These are phyloP conservation scores for Drosophila persimilis DNA, from an alignment of 1,140 invertebrate species.

Conservation along the genomic window DNA sequence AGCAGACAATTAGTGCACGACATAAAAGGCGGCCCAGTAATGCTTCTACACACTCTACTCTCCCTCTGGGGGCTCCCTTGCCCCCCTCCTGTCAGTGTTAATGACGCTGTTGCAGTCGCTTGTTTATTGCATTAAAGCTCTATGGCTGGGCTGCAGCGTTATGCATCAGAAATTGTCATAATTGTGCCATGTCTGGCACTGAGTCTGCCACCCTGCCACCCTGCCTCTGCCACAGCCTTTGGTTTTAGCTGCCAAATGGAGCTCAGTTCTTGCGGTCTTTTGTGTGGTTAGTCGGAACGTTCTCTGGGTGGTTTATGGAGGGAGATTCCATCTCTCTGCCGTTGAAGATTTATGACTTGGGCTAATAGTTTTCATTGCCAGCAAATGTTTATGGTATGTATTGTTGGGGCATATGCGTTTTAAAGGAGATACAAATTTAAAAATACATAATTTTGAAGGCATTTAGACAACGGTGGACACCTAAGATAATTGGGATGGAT, in stretches of 20 bases:
- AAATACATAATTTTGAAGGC: too few relatives aligned
- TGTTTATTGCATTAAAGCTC: constrained; percentile 79
- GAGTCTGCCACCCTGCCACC: constrained; percentile 30
- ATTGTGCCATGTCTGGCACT: constrained; percentile 76
- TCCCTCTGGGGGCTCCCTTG: background rate
- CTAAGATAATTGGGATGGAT: too few relatives aligned
- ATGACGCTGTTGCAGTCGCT: constrained; percentile 62
- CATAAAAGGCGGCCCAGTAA: constrained; percentile 44
- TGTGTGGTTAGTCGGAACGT: constrained; percentile 26
- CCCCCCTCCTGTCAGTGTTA: constrained; percentile 59
- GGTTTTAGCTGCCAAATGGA: constrained; percentile 30
- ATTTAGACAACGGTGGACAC: too few relatives aligned
- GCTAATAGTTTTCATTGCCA: constrained; percentile 74
- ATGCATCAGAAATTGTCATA: constrained; percentile 81
- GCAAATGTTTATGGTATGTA: constrained; percentile 29
- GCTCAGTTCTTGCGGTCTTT: constrained; percentile 46
- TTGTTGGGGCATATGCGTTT: constrained; percentile 19
- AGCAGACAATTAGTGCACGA: constrained; percentile 76
- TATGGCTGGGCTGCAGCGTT: constrained; percentile 61
- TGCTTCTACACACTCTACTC: background rate
- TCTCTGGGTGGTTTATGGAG: too few relatives aligned
- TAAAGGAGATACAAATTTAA: too few relatives aligned
- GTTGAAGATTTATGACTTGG: constrained; percentile 63
- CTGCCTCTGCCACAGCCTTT: too few relatives aligned
- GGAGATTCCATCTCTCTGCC: constrained; percentile 24